phyloP scores from a whole-genome alignment of 2,797 vertebrate species.

The Coregonus ussuriensis region DNA sequence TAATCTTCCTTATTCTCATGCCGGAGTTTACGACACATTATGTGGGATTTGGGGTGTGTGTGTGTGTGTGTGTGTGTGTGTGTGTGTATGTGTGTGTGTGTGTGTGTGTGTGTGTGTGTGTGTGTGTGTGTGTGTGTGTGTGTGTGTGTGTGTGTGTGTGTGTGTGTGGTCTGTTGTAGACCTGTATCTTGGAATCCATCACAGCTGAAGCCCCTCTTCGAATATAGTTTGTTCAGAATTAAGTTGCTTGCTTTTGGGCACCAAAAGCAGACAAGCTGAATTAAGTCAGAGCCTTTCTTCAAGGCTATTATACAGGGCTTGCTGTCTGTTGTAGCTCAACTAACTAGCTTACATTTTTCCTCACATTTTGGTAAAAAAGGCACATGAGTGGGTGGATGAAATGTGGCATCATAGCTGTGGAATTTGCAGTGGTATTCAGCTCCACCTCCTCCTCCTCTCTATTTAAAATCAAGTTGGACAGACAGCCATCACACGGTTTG shows the following conservation, averaged over 20 bases:
- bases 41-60: no score
- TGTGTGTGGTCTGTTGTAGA: neutral
- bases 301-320: neutral
- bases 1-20: conserved; percentile 30
- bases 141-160: conserved; percentile 9
- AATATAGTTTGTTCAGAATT: neutral
- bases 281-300: neutral
- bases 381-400: conserved; percentile 14
- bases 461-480: no score
- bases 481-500: no score
- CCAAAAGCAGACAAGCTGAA: conserved; percentile 3
- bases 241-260: neutral
- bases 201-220: neutral
- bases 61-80: neutral
- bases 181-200: neutral
- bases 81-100: neutral
- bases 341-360: neutral
- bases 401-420: conserved; percentile 2
- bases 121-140: neutral
- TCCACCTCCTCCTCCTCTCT: neutral
- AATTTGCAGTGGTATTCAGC: conserved; percentile 42
- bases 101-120: no score
- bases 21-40: neutral
- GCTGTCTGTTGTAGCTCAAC: conserved; percentile 20
- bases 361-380: conserved; percentile 7